Percentiles rank a stretch among this genome's conserved stretches.
phyloP scores from a whole-genome alignment of 2,888 invertebrate genomes.

The Cryptosula pallasiana region DNA sequence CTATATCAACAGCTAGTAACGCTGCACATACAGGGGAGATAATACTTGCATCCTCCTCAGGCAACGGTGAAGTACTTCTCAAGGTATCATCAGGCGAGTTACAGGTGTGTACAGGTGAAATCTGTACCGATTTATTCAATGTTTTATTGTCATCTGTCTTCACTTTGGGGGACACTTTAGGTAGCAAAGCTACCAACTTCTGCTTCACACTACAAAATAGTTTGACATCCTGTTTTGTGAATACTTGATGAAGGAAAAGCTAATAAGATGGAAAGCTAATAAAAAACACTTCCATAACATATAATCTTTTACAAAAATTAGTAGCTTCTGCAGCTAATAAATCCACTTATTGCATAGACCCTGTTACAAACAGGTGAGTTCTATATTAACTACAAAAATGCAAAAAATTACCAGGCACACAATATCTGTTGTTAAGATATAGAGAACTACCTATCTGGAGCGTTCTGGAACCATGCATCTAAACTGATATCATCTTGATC shows the following conservation, averaged over 20 bases:
- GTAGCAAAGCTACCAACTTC: slow-evolving; percentile 3
- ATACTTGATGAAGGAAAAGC: too few relatives aligned
- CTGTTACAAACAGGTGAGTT: too few relatives aligned
- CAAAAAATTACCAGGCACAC: too few relatives aligned
- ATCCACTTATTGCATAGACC: too few relatives aligned
- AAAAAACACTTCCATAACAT: too few relatives aligned
- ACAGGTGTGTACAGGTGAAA: slow-evolving; percentile 7
- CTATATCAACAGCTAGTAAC: too few relatives aligned
- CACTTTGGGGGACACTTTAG: not conserved
- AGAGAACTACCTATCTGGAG: slow-evolving; percentile 18
- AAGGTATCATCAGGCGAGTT: slow-evolving; percentile 21
- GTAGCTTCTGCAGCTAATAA: too few relatives aligned
- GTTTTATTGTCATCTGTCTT: slow-evolving; percentile 4
- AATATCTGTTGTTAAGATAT: too few relatives aligned
- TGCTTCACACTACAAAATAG: slow-evolving; percentile 17
- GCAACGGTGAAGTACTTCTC: slow-evolving; percentile 1
- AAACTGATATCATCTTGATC: slow-evolving; percentile 5
- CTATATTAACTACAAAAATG: too few relatives aligned
- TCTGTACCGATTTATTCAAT: not conserved
- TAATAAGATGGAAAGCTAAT: too few relatives aligned
- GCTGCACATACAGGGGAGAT: not conserved
- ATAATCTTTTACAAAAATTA: too few relatives aligned
- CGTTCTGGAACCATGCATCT: slow-evolving; percentile 17
- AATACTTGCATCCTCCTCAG: not conserved
- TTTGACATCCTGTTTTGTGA: too few relatives aligned